Evolutionary conservation across 1,140 invertebrate species (phyloP).

Genomic region (Pectinophora gossypiella): DNA sequence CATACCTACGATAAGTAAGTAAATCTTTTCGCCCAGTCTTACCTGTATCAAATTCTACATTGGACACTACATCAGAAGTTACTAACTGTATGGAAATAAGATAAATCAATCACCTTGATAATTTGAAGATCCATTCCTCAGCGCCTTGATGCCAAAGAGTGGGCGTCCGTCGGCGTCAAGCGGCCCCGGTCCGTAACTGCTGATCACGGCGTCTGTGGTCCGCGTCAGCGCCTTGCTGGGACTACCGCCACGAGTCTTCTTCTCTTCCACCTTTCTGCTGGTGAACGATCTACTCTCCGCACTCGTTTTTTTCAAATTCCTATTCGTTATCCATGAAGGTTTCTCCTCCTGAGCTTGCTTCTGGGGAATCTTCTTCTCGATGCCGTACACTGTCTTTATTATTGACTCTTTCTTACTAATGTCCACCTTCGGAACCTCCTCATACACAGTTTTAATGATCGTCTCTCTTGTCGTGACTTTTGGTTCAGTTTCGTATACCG

Average conservation of each 20-base stretch:
- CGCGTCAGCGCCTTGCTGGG: slow-evolving; percentile 57
- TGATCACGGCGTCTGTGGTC: slow-evolving; percentile 81
- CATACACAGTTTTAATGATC: neutral
- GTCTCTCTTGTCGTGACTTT: neutral
- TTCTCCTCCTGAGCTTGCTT: slow-evolving; percentile 57
- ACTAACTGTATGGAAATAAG: too few relatives aligned
- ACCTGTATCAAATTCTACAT: too few relatives aligned
- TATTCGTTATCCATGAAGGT: slow-evolving; percentile 77
- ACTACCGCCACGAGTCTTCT: slow-evolving; percentile 56
- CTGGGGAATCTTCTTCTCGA: slow-evolving; percentile 49
- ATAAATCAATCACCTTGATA: slow-evolving; percentile 72
- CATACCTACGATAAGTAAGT: too few relatives aligned
- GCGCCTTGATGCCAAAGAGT: slow-evolving; percentile 84
- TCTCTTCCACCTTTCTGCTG: slow-evolving; percentile 60
- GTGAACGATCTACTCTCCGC: slow-evolving; percentile 60
- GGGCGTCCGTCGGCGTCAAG: slow-evolving; percentile 86
- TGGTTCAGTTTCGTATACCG: slow-evolving; percentile 10
- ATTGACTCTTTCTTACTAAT: slow-evolving; percentile 46
- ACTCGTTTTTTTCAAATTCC: slow-evolving; percentile 69
- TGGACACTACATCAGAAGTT: too few relatives aligned
- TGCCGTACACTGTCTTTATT: slow-evolving; percentile 45
- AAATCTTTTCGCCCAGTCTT: too few relatives aligned
- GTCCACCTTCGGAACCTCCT: slow-evolving; percentile 13
- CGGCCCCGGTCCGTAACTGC: slow-evolving; percentile 88
- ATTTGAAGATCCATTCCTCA: slow-evolving; percentile 78